These are phyloP conservation scores for Lithophane socia DNA, from an alignment of 2,888 invertebrate species.

Conservation along the genomic window DNA sequence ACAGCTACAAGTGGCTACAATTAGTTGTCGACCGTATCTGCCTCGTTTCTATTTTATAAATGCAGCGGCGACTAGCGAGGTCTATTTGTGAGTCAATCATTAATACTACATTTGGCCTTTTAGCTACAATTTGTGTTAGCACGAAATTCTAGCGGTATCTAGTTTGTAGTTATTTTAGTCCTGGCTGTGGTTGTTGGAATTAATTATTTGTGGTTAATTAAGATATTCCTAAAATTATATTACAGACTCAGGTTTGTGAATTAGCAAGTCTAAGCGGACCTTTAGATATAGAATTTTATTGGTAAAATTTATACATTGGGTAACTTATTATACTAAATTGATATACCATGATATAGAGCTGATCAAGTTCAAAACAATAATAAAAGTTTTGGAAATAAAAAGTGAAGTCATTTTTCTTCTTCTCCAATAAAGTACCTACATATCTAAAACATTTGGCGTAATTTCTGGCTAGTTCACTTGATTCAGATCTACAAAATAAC, in stretches of 20 bases:
- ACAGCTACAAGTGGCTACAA: slow-evolving; percentile 20
- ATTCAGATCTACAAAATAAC: too few species aligned
- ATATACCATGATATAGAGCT: too few species aligned
- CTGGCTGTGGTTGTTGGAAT: background rate
- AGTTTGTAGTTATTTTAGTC: background rate
- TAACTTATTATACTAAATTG: too few species aligned
- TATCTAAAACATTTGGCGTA: background rate
- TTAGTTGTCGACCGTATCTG: slow-evolving; percentile 17
- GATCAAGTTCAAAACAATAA: background rate
- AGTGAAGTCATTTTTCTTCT: background rate
- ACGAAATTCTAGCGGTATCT: background rate
- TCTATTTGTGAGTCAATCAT: slow-evolving; percentile 48
- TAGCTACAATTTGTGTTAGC: slow-evolving; percentile 23
- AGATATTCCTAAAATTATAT: background rate
- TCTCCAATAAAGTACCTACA: background rate
- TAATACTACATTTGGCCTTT: slow-evolving; percentile 31
- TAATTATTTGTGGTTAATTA: background rate
- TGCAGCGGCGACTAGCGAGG: slow-evolving; percentile 29
- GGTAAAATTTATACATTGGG: too few species aligned
- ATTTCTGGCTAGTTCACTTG: background rate
- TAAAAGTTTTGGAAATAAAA: background rate
- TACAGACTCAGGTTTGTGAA: background rate
- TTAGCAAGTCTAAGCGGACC: background rate
- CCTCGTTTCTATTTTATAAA: slow-evolving; percentile 33
- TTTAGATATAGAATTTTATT: too few species aligned